Base-by-base conservation (phyloP, 2,113 vertebrate species). In the Pollachius pollachius region DNA sequence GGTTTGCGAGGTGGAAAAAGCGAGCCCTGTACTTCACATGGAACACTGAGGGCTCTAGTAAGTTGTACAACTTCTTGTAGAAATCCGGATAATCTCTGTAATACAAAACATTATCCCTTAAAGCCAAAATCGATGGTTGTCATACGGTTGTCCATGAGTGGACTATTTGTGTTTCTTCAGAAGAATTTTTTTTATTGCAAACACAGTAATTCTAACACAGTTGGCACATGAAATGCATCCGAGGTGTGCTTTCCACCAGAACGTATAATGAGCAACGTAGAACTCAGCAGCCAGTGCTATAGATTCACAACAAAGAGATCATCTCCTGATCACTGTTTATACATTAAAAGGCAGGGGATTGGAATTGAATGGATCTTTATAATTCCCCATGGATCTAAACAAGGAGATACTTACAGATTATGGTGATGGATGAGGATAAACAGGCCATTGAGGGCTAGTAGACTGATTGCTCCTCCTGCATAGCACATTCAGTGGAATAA, bases 21-120 rank as follows among this genome's bases (percentile, higher is more conserved):
- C 95, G 94, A 0, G 96, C 96, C 54, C 93, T 92, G 88, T 97
- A 99, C 81, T 96, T 98, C 61, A 95, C 94, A 0, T 99, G 95
- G 72, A 97, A 97, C 61, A 99, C 23, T 0, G 96, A 96, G 0
- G 96, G 94, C 11, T 98, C 95, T 21, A 99, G 85, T 2, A 99
- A 94, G 57, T 86, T 94, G 69, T 99, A 99, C 21, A 99, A 84
- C 73, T 99, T 99, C 65, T 86, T 93, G 82, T 99, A 99, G 79
- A 99, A 99, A 69, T 97, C 94, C 0, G 97, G 97, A 68, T 99
- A 99, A 67, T 99, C 96, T 74, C 97, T 99, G 78, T 13, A 48
- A 13, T 48, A 13, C 12, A 48, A 48, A 21, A 67, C 5, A 74
- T 3, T 71, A 1, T 76, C 30, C 30, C 30, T 2, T 34, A 34